Conservation (phyloP, 2,797 vertebrate species). For the Hypotaenidia philippensis region DNA sequence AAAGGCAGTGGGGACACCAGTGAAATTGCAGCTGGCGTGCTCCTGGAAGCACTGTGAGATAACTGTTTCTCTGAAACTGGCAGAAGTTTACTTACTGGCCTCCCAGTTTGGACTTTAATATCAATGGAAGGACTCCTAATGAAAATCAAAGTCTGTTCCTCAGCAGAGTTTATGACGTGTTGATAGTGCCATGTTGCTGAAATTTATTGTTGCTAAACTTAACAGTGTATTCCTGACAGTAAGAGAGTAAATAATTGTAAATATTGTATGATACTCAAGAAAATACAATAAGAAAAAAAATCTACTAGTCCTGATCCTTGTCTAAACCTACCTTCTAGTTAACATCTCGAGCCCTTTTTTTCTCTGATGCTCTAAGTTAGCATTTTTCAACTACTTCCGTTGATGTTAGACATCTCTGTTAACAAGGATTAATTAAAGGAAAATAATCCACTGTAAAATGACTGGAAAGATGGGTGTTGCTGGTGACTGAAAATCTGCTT, state of each 20-base stretch:
- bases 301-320: neutral
- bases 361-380: neutral
- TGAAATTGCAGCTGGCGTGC: rapidly evolving
- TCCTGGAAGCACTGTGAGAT: neutral
- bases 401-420: neutral
- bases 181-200: neutral
- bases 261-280: neutral
- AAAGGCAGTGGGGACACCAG: neutral
- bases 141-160: neutral
- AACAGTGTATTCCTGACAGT: neutral
- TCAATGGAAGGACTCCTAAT: neutral
- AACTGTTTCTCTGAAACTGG: too few species aligned
- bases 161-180: neutral
- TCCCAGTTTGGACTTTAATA: neutral
- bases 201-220: neutral
- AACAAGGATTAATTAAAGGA: neutral
- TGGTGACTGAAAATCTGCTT: conserved; percentile 25
- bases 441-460: neutral
- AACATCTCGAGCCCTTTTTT: neutral
- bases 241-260: neutral
- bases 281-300: neutral
- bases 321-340: neutral
- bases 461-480: neutral
- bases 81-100: neutral
- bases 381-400: neutral